Conservation (phyloP, 2,113 vertebrate species). For the Mastomys natalensis region DNA sequence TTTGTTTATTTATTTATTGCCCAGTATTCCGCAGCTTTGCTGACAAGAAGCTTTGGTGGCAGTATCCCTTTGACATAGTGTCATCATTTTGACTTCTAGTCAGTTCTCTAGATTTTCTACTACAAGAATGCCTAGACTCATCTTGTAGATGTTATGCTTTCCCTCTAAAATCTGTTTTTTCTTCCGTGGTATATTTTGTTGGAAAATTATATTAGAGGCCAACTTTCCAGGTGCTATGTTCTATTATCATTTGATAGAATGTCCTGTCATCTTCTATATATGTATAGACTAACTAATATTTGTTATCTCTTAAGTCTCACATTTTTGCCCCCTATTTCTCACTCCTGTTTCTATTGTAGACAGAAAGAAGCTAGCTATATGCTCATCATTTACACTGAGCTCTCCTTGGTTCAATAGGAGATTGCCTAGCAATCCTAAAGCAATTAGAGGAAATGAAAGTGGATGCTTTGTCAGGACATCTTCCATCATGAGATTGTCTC, state of each 20-base stretch:
- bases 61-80: neutral
- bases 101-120: neutral
- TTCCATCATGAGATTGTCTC: neutral
- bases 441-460: neutral
- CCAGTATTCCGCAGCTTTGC: neutral
- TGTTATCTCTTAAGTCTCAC: rapidly evolving
- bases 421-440: neutral
- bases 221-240: neutral
- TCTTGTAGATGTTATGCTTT: neutral
- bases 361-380: neutral
- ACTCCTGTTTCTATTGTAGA: neutral
- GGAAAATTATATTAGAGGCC: neutral
- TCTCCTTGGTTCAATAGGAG: neutral
- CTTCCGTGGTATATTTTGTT: neutral
- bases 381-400: neutral
- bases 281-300: neutral
- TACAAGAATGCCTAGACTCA: neutral
- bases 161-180: neutral
- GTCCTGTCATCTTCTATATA: neutral
- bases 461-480: neutral
- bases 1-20: neutral
- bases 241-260: neutral
- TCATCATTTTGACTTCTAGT: neutral
- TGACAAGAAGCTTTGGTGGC: neutral
- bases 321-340: neutral